Base-by-base conservation (phyloP, 2,888 invertebrate genomes). In the Tanypteryx hageni region DNA sequence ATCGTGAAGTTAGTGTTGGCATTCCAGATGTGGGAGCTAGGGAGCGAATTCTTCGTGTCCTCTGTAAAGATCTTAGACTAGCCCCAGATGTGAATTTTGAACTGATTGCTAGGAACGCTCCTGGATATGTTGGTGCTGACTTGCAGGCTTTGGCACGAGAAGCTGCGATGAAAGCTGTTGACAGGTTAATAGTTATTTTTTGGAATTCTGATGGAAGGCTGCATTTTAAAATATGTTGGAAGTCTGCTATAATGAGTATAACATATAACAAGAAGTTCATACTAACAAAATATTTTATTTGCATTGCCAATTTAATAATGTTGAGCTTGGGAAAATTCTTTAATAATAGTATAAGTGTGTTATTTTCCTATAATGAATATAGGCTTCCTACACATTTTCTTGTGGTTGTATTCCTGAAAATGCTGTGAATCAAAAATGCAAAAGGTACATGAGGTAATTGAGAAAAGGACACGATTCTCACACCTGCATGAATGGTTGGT, bases 41-140 rank as follows among this genome's bases (percentile, higher is more conserved):
- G 93, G 96, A 96, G 94, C 97, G 98, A 94, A 99, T 99, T 93
- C 95, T 99, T 92, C 94, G 95, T 94, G 96, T 97, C 7, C 96
- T 98, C 93, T 97, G 98, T 94, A 96, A 96, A 92, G 96, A 96
- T 92, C 95, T 99, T 92, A 96, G 96, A 92, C 95, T 99, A 85
- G 95, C 96, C 93, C 95, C 96, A 3, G 96, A 97, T 94, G 96
- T 99, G 93, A 97, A 97, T 94, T 97, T 97, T 94, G 95, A 96
- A 92, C 95, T 96, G 92, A 95, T 99, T 93, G 98, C 99, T 56
- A 97, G 97, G 94, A 96, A 97, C 92, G 99, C 99, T 11, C 99
- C 99, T 0, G 99, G 99, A 0, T 99, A 97, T 96, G 99, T 99
- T 64, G 99, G 99, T 18, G 99, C 98, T 8, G 99, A 99, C 96